A percentile compares a stretch with the other conserved stretches of the same genome.
Conservation (phyloP, 1,140 invertebrate genomes). For the Latrodectus geometricus region DNA sequence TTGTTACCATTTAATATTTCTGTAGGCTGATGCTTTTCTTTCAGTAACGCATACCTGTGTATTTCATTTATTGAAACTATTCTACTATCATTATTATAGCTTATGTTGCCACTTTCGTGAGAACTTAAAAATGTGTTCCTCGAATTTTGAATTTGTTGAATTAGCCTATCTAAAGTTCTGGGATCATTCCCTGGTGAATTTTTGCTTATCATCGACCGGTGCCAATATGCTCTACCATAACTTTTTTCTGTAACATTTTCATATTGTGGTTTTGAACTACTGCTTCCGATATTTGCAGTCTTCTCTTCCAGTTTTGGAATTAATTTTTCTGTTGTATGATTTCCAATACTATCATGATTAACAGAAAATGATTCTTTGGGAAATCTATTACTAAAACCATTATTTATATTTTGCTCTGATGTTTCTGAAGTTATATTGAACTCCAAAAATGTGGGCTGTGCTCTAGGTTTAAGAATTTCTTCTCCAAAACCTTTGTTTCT, state of each 20-base stretch:
- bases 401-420: not conserved
- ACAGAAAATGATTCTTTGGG: not conserved
- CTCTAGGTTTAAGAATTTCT: not conserved
- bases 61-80: no score
- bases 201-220: slow-evolving; percentile 20
- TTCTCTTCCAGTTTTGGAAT: not conserved
- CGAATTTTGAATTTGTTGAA: not conserved
- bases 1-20: no score
- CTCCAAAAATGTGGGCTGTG: no score
- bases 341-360: not conserved
- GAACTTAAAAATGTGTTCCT: no score
- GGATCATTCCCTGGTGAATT: not conserved
- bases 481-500: not conserved
- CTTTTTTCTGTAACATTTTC: slow-evolving; percentile 15
- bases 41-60: no score
- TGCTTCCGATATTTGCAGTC: not conserved
- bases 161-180: not conserved
- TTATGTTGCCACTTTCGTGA: not conserved
- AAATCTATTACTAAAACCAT: not conserved
- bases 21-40: no score
- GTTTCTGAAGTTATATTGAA: not conserved
- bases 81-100: not conserved
- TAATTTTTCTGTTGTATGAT: not conserved
- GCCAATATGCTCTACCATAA: slow-evolving; percentile 45
- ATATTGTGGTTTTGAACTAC: not conserved